phyloP scores from a whole-genome alignment of 2,888 invertebrate species.

The Drosophila acutilabella region DNA sequence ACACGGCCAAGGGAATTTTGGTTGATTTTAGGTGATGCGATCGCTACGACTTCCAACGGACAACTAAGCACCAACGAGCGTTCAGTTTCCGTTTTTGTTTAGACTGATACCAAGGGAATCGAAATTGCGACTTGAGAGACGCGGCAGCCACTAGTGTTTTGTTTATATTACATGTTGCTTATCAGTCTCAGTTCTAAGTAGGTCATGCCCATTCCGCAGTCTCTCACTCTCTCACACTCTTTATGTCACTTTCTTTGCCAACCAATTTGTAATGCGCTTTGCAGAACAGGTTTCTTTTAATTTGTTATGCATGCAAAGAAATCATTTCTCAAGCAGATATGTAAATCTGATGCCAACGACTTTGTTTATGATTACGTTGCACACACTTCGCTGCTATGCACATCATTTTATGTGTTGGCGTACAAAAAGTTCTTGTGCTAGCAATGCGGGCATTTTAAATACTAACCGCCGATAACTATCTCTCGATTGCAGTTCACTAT shows the following conservation, averaged over 20 bases:
- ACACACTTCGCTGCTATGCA: not conserved
- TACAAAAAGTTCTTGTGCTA: not conserved
- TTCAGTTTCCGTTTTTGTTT: constrained; percentile 70
- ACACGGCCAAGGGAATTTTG: constrained; percentile 8
- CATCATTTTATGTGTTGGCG: not conserved
- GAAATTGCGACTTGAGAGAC: constrained; percentile 30
- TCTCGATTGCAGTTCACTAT: not conserved
- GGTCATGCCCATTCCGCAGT: constrained; percentile 47
- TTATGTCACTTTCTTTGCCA: constrained; percentile 24
- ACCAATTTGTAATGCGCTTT: constrained; percentile 15
- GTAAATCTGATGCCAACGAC: not conserved
- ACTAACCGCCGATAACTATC: not conserved
- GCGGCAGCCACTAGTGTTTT: constrained; percentile 36
- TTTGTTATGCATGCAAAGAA: constrained; percentile 8
- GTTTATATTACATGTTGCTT: constrained; percentile 47
- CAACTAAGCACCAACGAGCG: constrained; percentile 51
- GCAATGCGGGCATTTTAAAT: not conserved
- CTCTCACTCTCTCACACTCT: constrained; percentile 13
- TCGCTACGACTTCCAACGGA: constrained; percentile 55
- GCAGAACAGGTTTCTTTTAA: constrained; percentile 47
- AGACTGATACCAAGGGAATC: constrained; percentile 49
- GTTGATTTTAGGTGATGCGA: constrained; percentile 36
- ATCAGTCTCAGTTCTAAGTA: constrained; percentile 47
- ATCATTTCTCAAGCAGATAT: not conserved
- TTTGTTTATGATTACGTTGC: not conserved